Conservation (phyloP, 2,113 vertebrate species). For the Antechinus flavipes region DNA sequence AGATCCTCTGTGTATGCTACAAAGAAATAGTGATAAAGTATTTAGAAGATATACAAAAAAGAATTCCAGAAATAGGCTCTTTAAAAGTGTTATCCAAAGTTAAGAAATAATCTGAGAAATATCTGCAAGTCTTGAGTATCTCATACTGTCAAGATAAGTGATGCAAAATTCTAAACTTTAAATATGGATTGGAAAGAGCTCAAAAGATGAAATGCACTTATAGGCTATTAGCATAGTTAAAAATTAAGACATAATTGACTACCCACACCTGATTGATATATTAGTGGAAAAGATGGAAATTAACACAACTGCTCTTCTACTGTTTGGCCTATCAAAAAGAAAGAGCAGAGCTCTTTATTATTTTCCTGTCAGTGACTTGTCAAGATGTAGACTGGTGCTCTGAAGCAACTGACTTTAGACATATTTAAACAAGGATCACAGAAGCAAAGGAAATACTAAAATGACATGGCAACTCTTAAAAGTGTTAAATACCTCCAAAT, state of each 20-base stretch:
- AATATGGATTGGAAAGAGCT: background rate
- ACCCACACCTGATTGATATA: background rate
- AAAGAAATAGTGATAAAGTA: conserved; percentile 46
- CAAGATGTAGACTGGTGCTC: background rate
- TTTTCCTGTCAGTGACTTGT: background rate
- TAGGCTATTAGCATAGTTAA: background rate
- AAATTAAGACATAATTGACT: background rate
- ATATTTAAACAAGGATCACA: background rate
- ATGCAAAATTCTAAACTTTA: background rate
- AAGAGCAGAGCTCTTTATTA: background rate
- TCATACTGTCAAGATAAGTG: background rate
- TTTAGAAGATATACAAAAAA: background rate
- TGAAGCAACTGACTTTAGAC: background rate
- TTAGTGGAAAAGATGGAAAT: background rate
- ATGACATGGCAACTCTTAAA: background rate
- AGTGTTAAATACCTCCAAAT: no score
- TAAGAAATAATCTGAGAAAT: background rate
- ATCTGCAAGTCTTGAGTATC: background rate
- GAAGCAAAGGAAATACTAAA: background rate
- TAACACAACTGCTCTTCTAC: background rate
- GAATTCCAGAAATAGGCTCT: no score
- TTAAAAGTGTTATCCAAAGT: background rate
- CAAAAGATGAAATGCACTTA: background rate
- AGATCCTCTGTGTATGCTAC: conserved; percentile 95
- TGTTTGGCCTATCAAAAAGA: background rate